phyloP scores from a whole-genome alignment of 2,113 vertebrate genomes.

The Cynopterus brachyotis region DNA sequence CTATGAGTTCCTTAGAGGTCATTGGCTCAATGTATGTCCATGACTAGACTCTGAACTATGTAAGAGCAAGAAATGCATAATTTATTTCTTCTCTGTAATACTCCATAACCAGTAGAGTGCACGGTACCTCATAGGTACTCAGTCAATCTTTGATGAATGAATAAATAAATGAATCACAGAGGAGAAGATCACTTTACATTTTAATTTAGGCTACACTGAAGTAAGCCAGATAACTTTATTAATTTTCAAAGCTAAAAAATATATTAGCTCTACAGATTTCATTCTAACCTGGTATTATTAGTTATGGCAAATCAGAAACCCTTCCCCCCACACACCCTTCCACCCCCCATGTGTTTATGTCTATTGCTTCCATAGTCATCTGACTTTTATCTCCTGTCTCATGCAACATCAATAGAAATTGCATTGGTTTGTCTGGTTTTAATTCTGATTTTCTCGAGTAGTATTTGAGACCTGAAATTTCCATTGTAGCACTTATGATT shows the following conservation, averaged over 20 bases:
- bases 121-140: background rate
- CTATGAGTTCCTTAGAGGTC: background rate
- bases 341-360: background rate
- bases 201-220: background rate
- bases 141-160: background rate
- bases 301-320: background rate
- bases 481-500: background rate
- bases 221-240: background rate
- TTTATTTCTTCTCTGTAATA: background rate
- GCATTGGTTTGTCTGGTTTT: background rate
- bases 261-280: background rate
- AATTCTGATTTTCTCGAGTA: background rate
- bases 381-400: background rate
- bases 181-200: background rate
- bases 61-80: background rate
- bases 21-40: background rate
- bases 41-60: background rate
- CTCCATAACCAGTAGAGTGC: background rate
- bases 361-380: background rate
- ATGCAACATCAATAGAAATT: conserved; percentile 2
- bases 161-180: background rate
- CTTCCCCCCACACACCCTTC: rapidly evolving
- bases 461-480: background rate
- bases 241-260: background rate
- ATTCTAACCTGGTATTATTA: background rate